These are phyloP conservation scores for Channa striata DNA, from an alignment of 2,797 vertebrate genomes.

Conservation along the genomic window DNA sequence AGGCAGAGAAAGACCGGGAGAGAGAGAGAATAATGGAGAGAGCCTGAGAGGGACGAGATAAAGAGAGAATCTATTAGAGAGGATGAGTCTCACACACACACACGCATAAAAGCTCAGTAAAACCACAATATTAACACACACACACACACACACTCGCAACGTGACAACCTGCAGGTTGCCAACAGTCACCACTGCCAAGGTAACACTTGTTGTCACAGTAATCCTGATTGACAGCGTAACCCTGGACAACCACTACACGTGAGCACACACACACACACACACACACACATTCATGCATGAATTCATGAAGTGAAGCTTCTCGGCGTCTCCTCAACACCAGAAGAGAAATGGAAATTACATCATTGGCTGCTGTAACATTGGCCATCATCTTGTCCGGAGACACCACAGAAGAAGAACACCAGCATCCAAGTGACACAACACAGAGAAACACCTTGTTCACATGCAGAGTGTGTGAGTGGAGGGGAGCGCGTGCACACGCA, in stretches of 20 bases:
- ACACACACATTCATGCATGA: constrained; percentile 6
- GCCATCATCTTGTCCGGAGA: constrained; percentile 36
- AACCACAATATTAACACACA: constrained; percentile 20
- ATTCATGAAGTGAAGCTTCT: neutral
- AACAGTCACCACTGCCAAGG: constrained; percentile 49
- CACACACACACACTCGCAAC: neutral
- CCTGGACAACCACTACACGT: constrained; percentile 31
- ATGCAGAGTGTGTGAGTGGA: constrained; percentile 59
- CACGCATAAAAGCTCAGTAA: constrained; percentile 23
- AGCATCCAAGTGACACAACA: constrained; percentile 21
- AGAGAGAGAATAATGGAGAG: constrained; percentile 64
- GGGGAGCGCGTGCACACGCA: neutral
- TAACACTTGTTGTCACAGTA: constrained; percentile 65
- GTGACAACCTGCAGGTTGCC: constrained; percentile 44
- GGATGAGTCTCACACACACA: constrained; percentile 35
- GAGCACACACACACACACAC: constrained; percentile 7
- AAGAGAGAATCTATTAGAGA: constrained; percentile 68
- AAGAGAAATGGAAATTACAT: constrained; percentile 42
- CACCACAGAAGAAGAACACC: constrained; percentile 42
- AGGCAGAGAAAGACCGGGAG: neutral
- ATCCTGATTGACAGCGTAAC: constrained; percentile 64
- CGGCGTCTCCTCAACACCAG: constrained; percentile 10
- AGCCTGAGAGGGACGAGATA: constrained; percentile 70
- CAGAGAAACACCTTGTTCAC: constrained; percentile 46
- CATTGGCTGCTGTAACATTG: constrained; percentile 45